Base-by-base conservation (phyloP, 2,113 vertebrate genomes). In the Callithrix jacchus region DNA sequence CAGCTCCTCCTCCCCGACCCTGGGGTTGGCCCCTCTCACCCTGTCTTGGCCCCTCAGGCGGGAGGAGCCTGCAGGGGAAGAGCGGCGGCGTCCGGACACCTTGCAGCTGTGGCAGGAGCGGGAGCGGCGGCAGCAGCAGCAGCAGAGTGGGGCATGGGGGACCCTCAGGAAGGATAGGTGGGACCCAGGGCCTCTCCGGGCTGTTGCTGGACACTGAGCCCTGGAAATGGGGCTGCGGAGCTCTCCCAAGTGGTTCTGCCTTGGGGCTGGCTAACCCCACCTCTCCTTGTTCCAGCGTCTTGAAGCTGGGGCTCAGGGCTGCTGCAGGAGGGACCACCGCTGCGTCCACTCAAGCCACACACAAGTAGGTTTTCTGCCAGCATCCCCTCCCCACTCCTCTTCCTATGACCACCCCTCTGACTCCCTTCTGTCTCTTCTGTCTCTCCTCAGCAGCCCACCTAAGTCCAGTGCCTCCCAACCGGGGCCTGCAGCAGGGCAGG, bases 91-190 rank as follows among this genome's bases (percentile, higher is more conserved):
- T 40, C 99, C 99, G 0, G 99, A 99, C 17, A 98, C 98, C 20
- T 96, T 99, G 96, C 98, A 98, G 77, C 97, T 99, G 96, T 99
- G 99, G 99, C 99, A 99, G 98, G 99, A 99, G 95, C 98, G 99
- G 5, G 99, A 99, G 96, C 98, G 99, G 45, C 98, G 98, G 37
- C 99, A 98, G 71, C 98, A 98, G 94, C 94, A 82, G 73, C 97
- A 97, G 88, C 97, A 97, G 12, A 98, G 93, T 20, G 93, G 68
- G 13, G 7, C 18, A 10, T 94, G 95, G 96, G 96, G 97, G 4
- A 11, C 30, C 52, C 73, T 92, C 82, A 92, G 97, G 93, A 98
- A 97, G 37, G 98, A 98, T 87, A 98, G 96, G 97, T 98, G 16
- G 37, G 61, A 25, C 16, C 9, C 9, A 54, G 49, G 54, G 35